phyloP scores from a whole-genome alignment of 2,113 vertebrate genomes.

The Corythornis vintsioides region DNA sequence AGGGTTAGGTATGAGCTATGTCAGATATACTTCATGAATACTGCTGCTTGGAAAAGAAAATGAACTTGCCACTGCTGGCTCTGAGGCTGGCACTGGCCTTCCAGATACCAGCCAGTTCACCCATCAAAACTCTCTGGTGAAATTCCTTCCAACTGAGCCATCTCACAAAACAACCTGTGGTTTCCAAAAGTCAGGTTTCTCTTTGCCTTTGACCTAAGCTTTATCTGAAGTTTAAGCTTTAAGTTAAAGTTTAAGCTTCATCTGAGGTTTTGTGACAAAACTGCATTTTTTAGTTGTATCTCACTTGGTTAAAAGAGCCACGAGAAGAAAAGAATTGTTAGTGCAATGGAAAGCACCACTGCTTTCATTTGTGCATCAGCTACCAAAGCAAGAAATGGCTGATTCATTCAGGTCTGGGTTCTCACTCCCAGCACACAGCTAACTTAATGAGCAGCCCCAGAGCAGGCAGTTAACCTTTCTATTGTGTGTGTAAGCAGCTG shows the following conservation, averaged over 20 bases:
- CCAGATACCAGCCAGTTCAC: neutral
- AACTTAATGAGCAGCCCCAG: neutral
- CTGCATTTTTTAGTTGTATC: neutral
- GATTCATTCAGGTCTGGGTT: neutral
- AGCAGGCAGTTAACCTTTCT: conserved; percentile 45
- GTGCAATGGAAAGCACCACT: neutral
- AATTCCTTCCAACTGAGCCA: neutral
- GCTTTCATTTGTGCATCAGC: neutral
- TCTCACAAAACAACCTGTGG: neutral
- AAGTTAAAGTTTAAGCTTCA: neutral
- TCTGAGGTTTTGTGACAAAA: neutral
- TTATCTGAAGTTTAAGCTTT: neutral
- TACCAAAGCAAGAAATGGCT: neutral
- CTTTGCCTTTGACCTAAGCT: neutral
- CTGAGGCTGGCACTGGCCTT: fast-evolving
- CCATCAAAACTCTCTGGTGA: neutral
- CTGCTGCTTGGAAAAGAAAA: neutral
- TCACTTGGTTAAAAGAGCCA: neutral
- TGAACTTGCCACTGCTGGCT: neutral
- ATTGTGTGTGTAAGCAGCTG: conserved; percentile 41
- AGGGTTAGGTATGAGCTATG: neutral
- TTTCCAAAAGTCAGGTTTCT: neutral
- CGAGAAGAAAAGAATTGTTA: neutral
- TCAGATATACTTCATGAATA: too few species aligned
- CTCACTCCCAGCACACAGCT: neutral